Evolutionary conservation across 92 coral and sea anemone genomes (phyloP).

Genomic region (Actinostola sp.): DNA sequence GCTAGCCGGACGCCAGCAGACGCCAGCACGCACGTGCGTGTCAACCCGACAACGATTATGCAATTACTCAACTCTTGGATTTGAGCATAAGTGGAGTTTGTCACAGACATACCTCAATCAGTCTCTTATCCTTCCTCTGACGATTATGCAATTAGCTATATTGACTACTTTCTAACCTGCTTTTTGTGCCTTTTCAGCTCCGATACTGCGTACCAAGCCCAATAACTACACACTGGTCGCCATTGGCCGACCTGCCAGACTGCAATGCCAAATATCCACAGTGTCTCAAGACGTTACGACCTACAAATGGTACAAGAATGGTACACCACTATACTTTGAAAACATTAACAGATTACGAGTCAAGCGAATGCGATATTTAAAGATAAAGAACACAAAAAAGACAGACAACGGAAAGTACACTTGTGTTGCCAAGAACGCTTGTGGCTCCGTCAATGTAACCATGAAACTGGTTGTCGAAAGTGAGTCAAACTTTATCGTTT

Average conservation of each 20-base stretch:
- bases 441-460: conserved; percentile 47
- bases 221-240: conserved; percentile 4
- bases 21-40: no score
- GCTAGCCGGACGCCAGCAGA: no score
- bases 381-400: conserved; percentile 49
- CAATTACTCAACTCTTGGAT: no score
- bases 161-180: neutral
- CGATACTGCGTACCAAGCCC: conserved; percentile 10
- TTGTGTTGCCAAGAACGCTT: conserved; percentile 65
- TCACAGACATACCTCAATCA: no score
- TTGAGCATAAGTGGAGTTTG: no score
- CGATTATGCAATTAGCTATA: no score
- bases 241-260: conserved; percentile 30
- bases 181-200: conserved; percentile 15
- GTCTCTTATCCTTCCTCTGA: no score
- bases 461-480: conserved; percentile 53
- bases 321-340: conserved; percentile 37
- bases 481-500: no score
- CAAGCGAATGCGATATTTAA: conserved; percentile 59
- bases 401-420: conserved; percentile 74
- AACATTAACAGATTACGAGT: conserved; percentile 47
- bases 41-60: no score
- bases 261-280: conserved; percentile 41
- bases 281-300: neutral
- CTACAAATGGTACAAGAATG: conserved; percentile 69